phyloP scores from a whole-genome alignment of 2,888 invertebrate genomes.

The Exephanes ischioxanthus region DNA sequence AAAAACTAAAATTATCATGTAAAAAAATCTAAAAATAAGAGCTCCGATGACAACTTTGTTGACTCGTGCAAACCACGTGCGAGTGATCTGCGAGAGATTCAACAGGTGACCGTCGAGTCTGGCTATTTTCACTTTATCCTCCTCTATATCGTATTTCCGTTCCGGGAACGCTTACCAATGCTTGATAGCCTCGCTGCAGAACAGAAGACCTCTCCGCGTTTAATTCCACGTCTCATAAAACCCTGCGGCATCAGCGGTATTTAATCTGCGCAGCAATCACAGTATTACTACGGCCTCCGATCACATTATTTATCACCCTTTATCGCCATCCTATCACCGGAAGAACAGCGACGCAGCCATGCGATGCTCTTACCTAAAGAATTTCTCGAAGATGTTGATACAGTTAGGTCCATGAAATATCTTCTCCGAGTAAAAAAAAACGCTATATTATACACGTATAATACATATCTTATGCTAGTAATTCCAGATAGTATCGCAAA shows the following conservation, averaged over 20 bases:
- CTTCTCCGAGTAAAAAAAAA: not conserved
- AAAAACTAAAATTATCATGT: not conserved
- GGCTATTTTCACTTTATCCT: conserved; percentile 58
- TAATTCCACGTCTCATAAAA: conserved; percentile 20
- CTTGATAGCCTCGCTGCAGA: conserved; percentile 19
- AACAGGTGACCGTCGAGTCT: conserved; percentile 15
- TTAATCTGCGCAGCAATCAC: not conserved
- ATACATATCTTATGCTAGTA: not conserved
- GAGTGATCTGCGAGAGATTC: not conserved
- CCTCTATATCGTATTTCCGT: conserved; percentile 66
- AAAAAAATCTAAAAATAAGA: not conserved
- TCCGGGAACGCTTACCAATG: conserved; percentile 69
- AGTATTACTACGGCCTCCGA: not conserved
- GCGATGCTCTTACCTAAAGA: not conserved
- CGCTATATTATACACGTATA: not conserved
- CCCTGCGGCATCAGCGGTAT: conserved; percentile 16
- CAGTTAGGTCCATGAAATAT: not conserved
- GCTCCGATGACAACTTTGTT: not conserved
- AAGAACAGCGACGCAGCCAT: not conserved
- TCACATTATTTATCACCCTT: not conserved
- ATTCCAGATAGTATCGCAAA: not conserved
- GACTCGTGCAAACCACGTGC: not conserved
- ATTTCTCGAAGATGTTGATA: not conserved
- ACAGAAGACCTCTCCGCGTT: conserved; percentile 8
- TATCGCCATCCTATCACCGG: conserved; percentile 8